These are phyloP conservation scores for Goniozus legneri DNA, from an alignment of 1,140 invertebrate species.

Conservation along the genomic window DNA sequence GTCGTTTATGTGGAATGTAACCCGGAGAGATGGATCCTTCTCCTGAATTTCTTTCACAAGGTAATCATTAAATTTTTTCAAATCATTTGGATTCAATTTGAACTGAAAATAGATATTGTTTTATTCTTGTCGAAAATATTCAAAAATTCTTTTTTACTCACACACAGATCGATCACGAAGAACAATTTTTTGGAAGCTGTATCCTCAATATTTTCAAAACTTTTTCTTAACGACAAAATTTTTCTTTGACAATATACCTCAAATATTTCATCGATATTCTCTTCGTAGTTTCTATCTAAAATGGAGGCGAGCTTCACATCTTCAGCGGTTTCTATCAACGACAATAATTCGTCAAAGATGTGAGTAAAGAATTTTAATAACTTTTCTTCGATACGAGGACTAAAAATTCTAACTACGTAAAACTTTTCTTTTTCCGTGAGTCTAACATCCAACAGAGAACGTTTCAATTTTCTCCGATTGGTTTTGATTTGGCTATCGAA, in stretches of 20 bases:
- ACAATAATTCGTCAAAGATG: neutral
- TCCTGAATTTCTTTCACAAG: conserved; percentile 23
- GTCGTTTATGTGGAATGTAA: conserved; percentile 17
- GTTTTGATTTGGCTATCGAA: no score
- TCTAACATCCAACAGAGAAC: conserved; percentile 1
- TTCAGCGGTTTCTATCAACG: neutral
- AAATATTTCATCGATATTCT: neutral
- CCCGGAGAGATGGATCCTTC: conserved; percentile 24
- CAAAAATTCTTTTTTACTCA: no score
- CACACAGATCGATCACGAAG: neutral
- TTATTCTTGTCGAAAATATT: no score
- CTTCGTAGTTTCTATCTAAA: neutral
- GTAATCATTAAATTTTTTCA: conserved; percentile 17
- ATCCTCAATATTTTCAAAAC: no score
- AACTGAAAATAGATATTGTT: conserved; percentile 33
- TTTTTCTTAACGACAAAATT: conserved; percentile 3
- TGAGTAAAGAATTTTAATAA: neutral
- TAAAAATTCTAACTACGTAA: neutral
- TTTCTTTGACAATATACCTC: neutral
- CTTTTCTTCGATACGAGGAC: neutral
- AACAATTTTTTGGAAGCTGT: conserved; percentile 7
- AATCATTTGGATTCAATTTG: conserved; percentile 12
- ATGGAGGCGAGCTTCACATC: neutral
- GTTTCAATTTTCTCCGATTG: no score
- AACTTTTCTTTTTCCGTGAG: neutral